These are phyloP conservation scores for Balearica regulorum DNA, from an alignment of 2,797 vertebrate genomes.

Conservation along the genomic window DNA sequence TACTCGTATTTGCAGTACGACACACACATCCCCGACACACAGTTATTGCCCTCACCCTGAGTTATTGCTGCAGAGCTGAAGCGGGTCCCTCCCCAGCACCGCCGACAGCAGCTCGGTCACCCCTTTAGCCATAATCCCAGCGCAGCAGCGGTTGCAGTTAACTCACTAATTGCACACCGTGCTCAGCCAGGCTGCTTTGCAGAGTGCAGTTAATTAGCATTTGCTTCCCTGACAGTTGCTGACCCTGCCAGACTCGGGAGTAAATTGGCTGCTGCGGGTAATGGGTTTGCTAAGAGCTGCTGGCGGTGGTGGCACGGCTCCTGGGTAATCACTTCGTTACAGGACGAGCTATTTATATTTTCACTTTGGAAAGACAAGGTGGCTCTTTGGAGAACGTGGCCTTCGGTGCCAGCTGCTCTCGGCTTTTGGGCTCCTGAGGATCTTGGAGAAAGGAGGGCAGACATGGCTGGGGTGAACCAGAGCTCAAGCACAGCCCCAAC, in stretches of 20 bases:
- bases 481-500: not conserved
- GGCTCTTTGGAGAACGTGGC: not conserved
- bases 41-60: not conserved
- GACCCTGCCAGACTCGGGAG: not conserved
- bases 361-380: not conserved
- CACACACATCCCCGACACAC: accelerated
- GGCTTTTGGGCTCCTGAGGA: not conserved
- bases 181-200: not conserved
- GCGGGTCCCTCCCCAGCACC: accelerated
- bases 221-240: not conserved
- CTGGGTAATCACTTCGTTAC: not conserved
- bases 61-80: accelerated
- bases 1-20: accelerated
- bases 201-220: not conserved
- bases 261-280: not conserved
- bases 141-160: accelerated
- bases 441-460: not conserved
- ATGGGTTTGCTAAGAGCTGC: not conserved
- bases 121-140: not conserved
- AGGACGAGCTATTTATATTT: not conserved
- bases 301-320: not conserved
- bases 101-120: accelerated
- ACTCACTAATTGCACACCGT: not conserved
- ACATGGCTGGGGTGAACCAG: not conserved
- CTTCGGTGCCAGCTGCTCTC: not conserved